Conservation (phyloP, 2,113 vertebrate genomes). For the Platysternon megacephalum region DNA sequence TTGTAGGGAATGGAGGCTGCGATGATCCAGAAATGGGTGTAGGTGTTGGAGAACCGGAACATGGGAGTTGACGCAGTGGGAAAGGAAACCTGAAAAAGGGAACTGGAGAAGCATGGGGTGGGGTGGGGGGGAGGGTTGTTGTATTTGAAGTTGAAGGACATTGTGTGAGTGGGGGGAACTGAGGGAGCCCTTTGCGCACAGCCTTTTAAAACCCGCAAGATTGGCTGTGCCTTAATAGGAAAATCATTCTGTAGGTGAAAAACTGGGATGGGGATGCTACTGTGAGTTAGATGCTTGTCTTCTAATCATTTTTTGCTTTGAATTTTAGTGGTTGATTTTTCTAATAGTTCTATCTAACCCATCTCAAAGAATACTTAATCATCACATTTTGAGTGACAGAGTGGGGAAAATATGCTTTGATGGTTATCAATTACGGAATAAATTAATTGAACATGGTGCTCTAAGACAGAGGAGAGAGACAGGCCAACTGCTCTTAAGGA, state of each 20-base stretch:
- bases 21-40: neutral
- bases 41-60: neutral
- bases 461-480: no score
- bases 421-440: neutral
- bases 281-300: neutral
- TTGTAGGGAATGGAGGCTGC: neutral
- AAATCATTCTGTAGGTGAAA: neutral
- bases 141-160: neutral
- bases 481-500: no score
- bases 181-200: neutral
- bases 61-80: rapidly evolving
- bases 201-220: neutral
- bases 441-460: neutral
- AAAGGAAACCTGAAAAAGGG: neutral
- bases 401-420: neutral
- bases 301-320: neutral
- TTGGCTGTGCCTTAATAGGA: neutral
- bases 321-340: neutral
- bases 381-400: neutral
- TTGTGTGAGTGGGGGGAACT: neutral
- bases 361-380: neutral
- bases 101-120: neutral
- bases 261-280: neutral
- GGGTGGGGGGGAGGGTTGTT: neutral
- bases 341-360: neutral